These are phyloP conservation scores for Dicerorhinus sumatrensis DNA, from an alignment of 2,113 vertebrate genomes.

Conservation along the genomic window DNA sequence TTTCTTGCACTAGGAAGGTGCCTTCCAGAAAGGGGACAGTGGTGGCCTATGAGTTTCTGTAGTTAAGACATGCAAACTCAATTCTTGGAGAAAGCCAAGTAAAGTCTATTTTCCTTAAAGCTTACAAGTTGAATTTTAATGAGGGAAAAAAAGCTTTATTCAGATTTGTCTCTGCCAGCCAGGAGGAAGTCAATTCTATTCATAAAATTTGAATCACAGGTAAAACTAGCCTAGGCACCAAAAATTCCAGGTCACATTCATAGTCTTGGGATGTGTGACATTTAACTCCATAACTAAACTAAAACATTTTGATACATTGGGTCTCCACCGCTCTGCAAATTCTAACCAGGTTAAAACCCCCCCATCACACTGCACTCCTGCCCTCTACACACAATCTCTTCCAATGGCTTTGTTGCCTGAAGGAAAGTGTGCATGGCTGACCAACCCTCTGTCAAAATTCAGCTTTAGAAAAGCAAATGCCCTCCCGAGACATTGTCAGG, in stretches of 20 bases:
- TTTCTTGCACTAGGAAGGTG: background rate
- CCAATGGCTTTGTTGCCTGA: background rate
- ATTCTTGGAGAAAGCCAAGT: background rate
- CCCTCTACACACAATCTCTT: background rate
- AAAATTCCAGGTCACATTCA: background rate
- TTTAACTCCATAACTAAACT: too few relatives aligned
- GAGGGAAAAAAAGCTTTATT: background rate
- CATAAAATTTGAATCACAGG: background rate
- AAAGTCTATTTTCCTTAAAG: background rate
- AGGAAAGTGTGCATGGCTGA: background rate
- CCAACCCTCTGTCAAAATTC: background rate
- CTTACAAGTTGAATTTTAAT: background rate
- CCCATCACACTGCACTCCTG: rapidly evolving
- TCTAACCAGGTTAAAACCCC: too few relatives aligned
- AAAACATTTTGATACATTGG: background rate
- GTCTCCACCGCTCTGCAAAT: background rate
- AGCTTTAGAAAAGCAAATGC: background rate
- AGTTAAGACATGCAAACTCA: background rate
- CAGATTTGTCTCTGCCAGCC: background rate
- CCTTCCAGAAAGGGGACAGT: background rate
- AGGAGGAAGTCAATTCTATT: background rate
- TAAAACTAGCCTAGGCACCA: background rate
- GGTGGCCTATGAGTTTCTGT: background rate
- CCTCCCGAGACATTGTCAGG: too few relatives aligned
- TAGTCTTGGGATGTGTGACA: background rate